A percentile compares a stretch with the other conserved stretches of the same genome.
Conservation (phyloP, 2,797 vertebrate genomes). For the Sphaeramia orbicularis region DNA sequence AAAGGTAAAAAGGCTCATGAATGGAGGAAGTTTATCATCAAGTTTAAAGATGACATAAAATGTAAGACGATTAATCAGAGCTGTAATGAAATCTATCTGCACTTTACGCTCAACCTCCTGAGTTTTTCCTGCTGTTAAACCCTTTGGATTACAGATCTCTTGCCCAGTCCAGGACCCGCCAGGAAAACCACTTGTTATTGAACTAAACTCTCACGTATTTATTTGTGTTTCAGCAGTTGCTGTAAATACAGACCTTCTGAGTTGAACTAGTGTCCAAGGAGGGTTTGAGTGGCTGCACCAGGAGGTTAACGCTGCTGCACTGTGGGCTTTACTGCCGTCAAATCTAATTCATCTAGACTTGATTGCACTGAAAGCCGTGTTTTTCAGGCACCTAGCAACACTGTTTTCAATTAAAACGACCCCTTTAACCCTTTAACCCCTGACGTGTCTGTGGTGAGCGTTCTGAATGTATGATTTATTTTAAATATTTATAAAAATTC, state of each 20-base stretch:
- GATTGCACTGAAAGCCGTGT: slow-evolving; percentile 77
- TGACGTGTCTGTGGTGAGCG: no score
- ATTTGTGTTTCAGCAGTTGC: slow-evolving; percentile 66
- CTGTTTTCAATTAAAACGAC: slow-evolving; percentile 77
- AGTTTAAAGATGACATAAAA: background rate
- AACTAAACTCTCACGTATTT: slow-evolving; percentile 60
- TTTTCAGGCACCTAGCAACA: slow-evolving; percentile 82
- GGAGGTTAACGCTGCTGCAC: slow-evolving; percentile 65
- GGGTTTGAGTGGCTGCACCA: slow-evolving; percentile 58
- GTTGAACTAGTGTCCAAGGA: slow-evolving; percentile 69
- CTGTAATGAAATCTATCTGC: slow-evolving; percentile 10
- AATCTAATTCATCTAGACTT: slow-evolving; percentile 76
- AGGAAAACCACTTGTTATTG: slow-evolving; percentile 61
- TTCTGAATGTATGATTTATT: no score
- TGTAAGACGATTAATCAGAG: background rate
- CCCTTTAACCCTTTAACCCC: slow-evolving; percentile 80
- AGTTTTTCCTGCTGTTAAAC: slow-evolving; percentile 43
- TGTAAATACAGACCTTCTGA: slow-evolving; percentile 70
- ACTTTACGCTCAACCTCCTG: slow-evolving; percentile 17
- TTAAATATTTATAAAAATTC: no score
- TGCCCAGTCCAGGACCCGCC: slow-evolving; percentile 57
- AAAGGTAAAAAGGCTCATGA: background rate
- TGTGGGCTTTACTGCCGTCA: slow-evolving; percentile 78
- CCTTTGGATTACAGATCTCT: slow-evolving; percentile 55
- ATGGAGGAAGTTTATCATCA: background rate